Evolutionary conservation across 2,113 vertebrate genomes (phyloP).

Genomic region (Leiothrix lutea): DNA sequence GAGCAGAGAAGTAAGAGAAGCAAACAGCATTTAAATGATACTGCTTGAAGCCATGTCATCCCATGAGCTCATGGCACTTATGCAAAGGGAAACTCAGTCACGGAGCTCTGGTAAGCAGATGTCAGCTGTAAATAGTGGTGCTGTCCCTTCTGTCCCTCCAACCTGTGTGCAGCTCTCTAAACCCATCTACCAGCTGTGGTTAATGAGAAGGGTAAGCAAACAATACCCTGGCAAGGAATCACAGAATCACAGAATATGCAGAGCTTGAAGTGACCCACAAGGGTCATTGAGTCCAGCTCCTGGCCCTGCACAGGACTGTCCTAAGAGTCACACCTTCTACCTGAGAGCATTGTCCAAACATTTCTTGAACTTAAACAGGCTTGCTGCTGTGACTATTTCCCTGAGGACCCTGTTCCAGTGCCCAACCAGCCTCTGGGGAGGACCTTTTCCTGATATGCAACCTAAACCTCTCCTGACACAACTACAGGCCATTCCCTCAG

Average conservation of each 20-base stretch:
- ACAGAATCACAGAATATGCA: neutral
- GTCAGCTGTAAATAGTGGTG: neutral
- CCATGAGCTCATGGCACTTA: neutral
- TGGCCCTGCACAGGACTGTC: neutral
- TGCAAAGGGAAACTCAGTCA: neutral
- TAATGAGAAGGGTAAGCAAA: neutral
- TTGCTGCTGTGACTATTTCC: too few relatives aligned
- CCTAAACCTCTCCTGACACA: neutral
- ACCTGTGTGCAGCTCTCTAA: neutral
- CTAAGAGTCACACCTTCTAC: neutral
- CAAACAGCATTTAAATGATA: neutral
- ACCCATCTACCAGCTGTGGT: accelerated
- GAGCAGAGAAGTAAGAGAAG: neutral
- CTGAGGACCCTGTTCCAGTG: neutral
- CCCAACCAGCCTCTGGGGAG: neutral
- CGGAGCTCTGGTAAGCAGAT: neutral
- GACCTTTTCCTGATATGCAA: neutral
- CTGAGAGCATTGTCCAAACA: neutral
- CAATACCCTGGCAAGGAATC: neutral
- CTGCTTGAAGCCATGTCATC: neutral
- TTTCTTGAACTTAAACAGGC: neutral
- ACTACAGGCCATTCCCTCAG: neutral
- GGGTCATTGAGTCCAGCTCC: neutral
- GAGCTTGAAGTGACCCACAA: neutral
- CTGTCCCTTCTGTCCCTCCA: neutral